Evolutionary conservation across 2,797 vertebrate species (phyloP).

Genomic region (Bryconaethiops microstoma): DNA sequence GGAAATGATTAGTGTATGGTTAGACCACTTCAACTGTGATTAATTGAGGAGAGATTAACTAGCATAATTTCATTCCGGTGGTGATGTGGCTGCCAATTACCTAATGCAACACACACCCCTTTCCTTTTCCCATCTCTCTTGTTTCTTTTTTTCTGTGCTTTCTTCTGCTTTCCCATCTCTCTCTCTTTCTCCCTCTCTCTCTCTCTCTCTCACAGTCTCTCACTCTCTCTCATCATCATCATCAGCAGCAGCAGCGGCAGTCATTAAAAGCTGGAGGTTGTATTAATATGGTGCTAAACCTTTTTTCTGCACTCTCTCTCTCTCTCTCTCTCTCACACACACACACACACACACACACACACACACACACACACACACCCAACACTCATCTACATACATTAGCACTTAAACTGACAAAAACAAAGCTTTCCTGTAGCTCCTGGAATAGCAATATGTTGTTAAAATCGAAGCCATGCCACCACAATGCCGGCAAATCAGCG

Average conservation of each 20-base stretch:
- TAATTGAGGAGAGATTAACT: constrained; percentile 81
- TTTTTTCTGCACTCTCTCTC: constrained; percentile 32
- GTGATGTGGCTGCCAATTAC: constrained; percentile 79
- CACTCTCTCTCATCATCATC: not conserved
- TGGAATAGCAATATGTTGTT: not conserved
- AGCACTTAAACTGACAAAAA: not conserved
- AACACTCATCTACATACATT: constrained; percentile 14
- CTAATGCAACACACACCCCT: constrained; percentile 63
- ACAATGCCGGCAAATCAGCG: constrained; percentile 2
- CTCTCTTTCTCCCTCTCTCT: not conserved
- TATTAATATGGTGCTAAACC: constrained; percentile 24
- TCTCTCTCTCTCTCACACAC: constrained; percentile 25
- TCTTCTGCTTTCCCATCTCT: not conserved
- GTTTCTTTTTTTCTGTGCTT: constrained; percentile 27
- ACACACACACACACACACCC: constrained; percentile 6
- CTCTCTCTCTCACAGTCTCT: constrained; percentile 16
- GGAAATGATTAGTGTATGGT: constrained; percentile 72
- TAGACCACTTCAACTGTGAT: constrained; percentile 75
- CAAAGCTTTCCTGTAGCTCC: not conserved
- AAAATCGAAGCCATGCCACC: constrained; percentile 1
- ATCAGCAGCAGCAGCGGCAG: not conserved
- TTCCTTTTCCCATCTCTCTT: constrained; percentile 33
- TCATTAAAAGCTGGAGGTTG: constrained; percentile 1
- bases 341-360: constrained; percentile 14
- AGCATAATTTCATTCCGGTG: constrained; percentile 80